Base-by-base conservation (phyloP, 2,113 vertebrate species). In the Zosterops hypoxanthus region DNA sequence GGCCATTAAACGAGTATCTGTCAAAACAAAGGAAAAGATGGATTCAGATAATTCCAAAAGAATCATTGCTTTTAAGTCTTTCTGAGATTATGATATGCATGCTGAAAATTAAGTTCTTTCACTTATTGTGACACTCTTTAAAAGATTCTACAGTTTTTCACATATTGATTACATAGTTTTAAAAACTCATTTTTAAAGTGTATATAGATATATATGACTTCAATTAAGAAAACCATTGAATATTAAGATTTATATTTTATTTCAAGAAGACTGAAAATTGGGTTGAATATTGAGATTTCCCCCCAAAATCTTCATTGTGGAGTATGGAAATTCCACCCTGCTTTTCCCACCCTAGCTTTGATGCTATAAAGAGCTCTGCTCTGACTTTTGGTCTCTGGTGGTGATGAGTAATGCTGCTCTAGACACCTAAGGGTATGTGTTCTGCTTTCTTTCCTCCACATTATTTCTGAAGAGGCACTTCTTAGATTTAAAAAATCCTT, bases 1-100 rank as follows among this genome's bases (percentile, higher is more conserved):
- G 36, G 33, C 56, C 63, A 56, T 97, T 97, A 90, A 87, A 95
- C 69, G 53, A 77, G 18, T 94, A 98, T 95, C 96, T 98, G 96
- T 95, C 79, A 95, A 97, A 98, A 97, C 96, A 97, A 95, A 95
- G 69, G 66, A 80, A 86, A 88, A 68, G 14, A 60, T 85, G 22
- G 42, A 87, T 88, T 91, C 91, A 95, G 87, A 71, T 96, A 95
- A 82, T 95, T 71, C 84, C 50, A 91, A 65, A 73, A 49, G 20
- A 70, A 26, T 77, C 31, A 42, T 69, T 89, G 18, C 50, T 69
- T 88, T 56, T 70, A 86, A 76, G 47, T 28, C 41, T 72, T 86
- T 78, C 61, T 71, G 63, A 92, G 75, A 76, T 81, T 46, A 26
- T 42, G 5, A 34, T 63, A 39, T 14, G 70, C 4, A 1, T 73